phyloP scores from a whole-genome alignment of 2,888 invertebrate genomes.

The Meloe dianella region DNA sequence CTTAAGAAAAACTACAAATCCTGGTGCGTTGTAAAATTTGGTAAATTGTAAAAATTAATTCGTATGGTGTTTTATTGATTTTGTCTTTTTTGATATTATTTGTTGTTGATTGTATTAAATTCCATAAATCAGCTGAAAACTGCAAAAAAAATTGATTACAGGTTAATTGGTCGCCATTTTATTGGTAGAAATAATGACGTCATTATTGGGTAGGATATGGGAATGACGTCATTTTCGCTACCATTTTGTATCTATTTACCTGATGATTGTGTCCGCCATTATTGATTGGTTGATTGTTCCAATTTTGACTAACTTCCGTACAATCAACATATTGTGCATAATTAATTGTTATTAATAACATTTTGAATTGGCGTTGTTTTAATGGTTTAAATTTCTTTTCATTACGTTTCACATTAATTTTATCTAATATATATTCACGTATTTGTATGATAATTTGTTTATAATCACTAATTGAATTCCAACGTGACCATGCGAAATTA shows the following conservation, averaged over 20 bases:
- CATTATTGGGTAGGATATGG: no score
- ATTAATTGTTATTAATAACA: conserved; percentile 71
- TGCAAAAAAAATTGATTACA: not conserved
- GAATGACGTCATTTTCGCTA: not conserved
- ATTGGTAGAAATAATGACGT: no score
- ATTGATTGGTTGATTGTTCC: conserved; percentile 59
- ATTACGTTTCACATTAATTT: conserved; percentile 56
- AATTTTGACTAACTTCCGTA: conserved; percentile 77
- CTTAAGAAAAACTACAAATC: not conserved
- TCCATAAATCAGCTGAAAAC: conserved; percentile 23
- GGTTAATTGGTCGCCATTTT: no score
- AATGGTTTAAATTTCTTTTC: conserved; percentile 9
- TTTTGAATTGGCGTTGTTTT: conserved; percentile 49
- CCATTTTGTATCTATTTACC: no score
- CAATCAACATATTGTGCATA: conserved; percentile 72
- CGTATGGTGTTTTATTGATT: not conserved
- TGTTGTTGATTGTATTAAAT: conserved; percentile 1
- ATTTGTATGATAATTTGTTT: conserved; percentile 72
- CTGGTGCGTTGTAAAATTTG: not conserved
- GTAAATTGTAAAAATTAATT: not conserved
- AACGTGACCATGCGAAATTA: conserved; percentile 78
- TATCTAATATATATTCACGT: conserved; percentile 62
- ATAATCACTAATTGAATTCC: conserved; percentile 68
- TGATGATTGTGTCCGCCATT: no score
- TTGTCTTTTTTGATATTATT: not conserved